phyloP scores from a whole-genome alignment of 2,888 invertebrate species.

The Caenorhabditis sp. region DNA sequence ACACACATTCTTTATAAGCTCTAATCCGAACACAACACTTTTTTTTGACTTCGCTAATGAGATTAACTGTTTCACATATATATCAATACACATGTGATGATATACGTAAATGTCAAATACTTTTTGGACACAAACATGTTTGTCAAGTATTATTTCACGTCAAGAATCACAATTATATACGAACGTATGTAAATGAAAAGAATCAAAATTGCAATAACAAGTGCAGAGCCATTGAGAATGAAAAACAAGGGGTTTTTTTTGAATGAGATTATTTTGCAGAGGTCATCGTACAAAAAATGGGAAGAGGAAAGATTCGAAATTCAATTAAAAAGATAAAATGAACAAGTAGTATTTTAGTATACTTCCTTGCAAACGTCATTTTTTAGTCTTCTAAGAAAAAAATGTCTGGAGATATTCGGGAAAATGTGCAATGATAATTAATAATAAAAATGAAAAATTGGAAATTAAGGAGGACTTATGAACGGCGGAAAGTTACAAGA shows the following conservation, averaged over 20 bases:
- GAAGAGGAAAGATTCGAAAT: background rate
- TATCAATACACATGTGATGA: background rate
- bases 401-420: background rate
- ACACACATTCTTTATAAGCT: background rate
- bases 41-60: background rate
- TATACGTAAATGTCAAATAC: background rate
- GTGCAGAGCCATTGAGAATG: no score
- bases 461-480: no score
- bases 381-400: background rate
- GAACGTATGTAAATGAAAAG: background rate
- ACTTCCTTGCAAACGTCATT: background rate
- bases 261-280: background rate
- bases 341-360: no score
- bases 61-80: background rate
- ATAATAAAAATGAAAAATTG: no score
- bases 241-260: no score
- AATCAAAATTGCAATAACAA: background rate
- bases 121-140: constrained; percentile 1
- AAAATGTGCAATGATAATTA: no score
- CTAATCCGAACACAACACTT: background rate
- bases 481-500: no score
- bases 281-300: no score
- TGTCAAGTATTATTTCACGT: background rate
- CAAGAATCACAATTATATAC: background rate
- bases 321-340: background rate